Evolutionary conservation across 2,888 invertebrate species (phyloP), one percentile per base, ranked within the genome.

Genomic region (Scrobipalpa costella): DNA sequence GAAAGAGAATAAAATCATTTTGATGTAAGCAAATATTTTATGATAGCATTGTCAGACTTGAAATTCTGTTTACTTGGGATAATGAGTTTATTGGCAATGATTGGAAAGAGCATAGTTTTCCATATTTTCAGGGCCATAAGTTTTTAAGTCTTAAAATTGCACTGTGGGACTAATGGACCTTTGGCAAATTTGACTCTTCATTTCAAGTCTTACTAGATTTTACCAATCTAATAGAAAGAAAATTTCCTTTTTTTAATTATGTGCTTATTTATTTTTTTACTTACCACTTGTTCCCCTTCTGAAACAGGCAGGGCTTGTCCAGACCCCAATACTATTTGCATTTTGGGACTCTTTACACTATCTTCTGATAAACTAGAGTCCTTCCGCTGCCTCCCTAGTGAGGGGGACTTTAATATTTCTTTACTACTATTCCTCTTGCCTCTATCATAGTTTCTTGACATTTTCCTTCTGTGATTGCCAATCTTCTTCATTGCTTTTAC

Each of bases 241-340:
- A n/a, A n/a, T n/a, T n/a, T n/a, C n/a, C n/a, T n/a, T 38, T 11
- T 38, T 38, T 38, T 8, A 7, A 7, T 38, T 1, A 38, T 11
- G 1, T 2, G 11, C 1, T 7, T 38, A 38, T 40, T 40, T 13
- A 19, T 7, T 11, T 3, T 6, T 9, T 19, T 19, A 50, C 87
- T 85, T 75, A 93, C 93, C 73, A 93, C 91, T 92, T 93, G 89
- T 78, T 94, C 94, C 7, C 93, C 93, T 76, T 93, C 92, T 62
- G 92, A 92, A 13, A 93, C 81, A 1, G 92, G 92, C 59, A 93
- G 82, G n/a, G 92, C 86, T 63, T 89, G 85, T 21, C 93, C 93
- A 15, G 91, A 92, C 0, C 93, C 92, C 17, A 93, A 86, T 1
- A 92, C 86, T 67, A 92, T 88, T 67, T 91, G 92, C 85, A 92